Conservation (phyloP, 1,140 invertebrate species). For the Eubasilissa regina region DNA sequence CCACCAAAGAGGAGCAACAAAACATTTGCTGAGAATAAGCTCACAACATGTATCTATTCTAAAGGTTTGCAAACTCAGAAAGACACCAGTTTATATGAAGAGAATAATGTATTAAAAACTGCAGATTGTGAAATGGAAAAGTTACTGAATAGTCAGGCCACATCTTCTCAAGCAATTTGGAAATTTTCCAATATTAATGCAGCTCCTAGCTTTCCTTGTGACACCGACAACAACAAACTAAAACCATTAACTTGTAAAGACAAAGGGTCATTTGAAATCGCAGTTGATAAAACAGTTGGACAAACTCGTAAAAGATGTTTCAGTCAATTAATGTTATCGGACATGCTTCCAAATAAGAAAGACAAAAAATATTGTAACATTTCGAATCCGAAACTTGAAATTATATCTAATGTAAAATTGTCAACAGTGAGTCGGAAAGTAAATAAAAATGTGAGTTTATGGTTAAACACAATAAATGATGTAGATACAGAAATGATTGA, state of each 20-base stretch:
- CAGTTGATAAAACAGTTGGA: constrained; percentile 30
- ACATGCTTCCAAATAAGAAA: constrained; percentile 35
- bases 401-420: neutral
- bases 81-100: too few relatives aligned
- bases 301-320: neutral
- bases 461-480: constrained; percentile 24
- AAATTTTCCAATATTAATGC: neutral
- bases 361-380: neutral
- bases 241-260: neutral
- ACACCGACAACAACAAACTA: neutral
- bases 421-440: neutral
- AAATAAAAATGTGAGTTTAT: constrained; percentile 6
- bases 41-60: too few relatives aligned
- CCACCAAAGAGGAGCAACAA: constrained; percentile 19
- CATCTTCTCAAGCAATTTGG: neutral
- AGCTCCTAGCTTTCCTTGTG: neutral
- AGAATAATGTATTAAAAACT: too few relatives aligned
- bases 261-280: neutral
- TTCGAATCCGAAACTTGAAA: neutral
- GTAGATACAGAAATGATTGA: constrained; percentile 19
- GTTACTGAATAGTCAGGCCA: neutral
- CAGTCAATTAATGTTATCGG: constrained; percentile 28
- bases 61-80: too few relatives aligned
- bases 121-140: neutral
- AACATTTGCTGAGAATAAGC: neutral